Conservation (phyloP, 2,888 invertebrate species). For the Euspilapteryx auroguttella region DNA sequence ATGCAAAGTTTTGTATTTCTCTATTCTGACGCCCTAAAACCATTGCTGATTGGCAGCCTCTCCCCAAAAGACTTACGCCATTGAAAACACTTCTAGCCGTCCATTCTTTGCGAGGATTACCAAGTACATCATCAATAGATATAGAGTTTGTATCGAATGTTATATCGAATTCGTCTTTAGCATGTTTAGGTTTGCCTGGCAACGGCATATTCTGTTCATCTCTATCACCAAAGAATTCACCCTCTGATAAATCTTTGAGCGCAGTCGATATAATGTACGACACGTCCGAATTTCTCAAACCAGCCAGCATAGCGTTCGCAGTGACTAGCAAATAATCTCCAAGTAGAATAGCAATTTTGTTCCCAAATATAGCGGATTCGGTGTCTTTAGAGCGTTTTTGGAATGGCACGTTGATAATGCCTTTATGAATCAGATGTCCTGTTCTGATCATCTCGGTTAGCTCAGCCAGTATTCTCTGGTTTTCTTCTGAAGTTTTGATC, state of each 20-base stretch:
- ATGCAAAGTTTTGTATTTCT: constrained; percentile 71
- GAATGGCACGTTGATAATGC: constrained; percentile 46
- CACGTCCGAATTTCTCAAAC: constrained; percentile 70
- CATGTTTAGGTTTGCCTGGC: constrained; percentile 63
- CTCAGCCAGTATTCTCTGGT: constrained; percentile 55
- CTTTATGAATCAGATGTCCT: constrained; percentile 80
- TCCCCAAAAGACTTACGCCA: constrained; percentile 68
- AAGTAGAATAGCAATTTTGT: constrained; percentile 83
- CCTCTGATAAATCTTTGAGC: constrained; percentile 77
- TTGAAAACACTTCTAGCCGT: constrained; percentile 70
- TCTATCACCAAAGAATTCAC: constrained; percentile 77
- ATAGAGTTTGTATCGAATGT: constrained; percentile 38
- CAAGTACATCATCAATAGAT: constrained; percentile 37
- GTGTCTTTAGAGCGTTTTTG: constrained; percentile 60
- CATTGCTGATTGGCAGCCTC: constrained; percentile 79
- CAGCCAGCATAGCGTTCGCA: constrained; percentile 79
- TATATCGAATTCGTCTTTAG: constrained; percentile 22
- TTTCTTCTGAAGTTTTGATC: constrained; percentile 60
- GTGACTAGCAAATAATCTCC: constrained; percentile 85
- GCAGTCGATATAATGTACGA: constrained; percentile 82
- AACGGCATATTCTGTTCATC: constrained; percentile 77
- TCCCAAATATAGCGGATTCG: constrained; percentile 81
- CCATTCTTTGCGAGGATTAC: constrained; percentile 71
- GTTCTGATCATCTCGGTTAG: constrained; percentile 88
- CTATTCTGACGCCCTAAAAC: constrained; percentile 72